Conservation (phyloP, 2,888 invertebrate species). For the Scaeva pyrastri region DNA sequence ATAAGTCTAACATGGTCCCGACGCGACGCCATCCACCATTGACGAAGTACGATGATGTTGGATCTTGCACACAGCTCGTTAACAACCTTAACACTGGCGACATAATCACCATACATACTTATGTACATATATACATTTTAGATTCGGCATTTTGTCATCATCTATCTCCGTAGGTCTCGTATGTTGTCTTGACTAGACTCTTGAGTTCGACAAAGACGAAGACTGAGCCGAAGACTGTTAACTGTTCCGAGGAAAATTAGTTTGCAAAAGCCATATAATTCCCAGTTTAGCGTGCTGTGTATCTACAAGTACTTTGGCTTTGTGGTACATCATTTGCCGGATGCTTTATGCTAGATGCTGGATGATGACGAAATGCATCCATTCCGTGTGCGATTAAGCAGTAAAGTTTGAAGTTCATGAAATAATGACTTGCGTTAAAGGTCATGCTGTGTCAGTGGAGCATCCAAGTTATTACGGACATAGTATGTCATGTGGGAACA, state of each 20-base stretch:
- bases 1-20: conserved; percentile 42
- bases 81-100: conserved; percentile 71
- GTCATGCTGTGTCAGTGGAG: conserved; percentile 59
- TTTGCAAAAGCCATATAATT: conserved; percentile 50
- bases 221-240: conserved; percentile 26
- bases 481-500: conserved; percentile 58
- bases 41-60: conserved; percentile 61
- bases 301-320: neutral
- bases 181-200: neutral
- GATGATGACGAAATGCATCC: conserved; percentile 21
- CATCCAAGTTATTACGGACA: conserved; percentile 38
- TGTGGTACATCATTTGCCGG: conserved; percentile 43
- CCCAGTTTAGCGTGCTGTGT: conserved; percentile 47
- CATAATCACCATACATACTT: conserved; percentile 75
- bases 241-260: conserved; percentile 59
- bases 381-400: conserved; percentile 43
- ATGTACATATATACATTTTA: conserved; percentile 54
- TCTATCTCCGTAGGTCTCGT: conserved; percentile 45
- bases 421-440: conserved; percentile 34
- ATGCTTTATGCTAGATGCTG: neutral
- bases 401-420: conserved; percentile 45
- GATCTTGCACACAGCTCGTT: conserved; percentile 65
- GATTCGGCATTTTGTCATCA: conserved; percentile 70
- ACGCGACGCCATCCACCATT: conserved; percentile 23
- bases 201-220: neutral